These are phyloP conservation scores for Cybosia mesomella DNA, from an alignment of 2,888 invertebrate genomes.

Conservation along the genomic window DNA sequence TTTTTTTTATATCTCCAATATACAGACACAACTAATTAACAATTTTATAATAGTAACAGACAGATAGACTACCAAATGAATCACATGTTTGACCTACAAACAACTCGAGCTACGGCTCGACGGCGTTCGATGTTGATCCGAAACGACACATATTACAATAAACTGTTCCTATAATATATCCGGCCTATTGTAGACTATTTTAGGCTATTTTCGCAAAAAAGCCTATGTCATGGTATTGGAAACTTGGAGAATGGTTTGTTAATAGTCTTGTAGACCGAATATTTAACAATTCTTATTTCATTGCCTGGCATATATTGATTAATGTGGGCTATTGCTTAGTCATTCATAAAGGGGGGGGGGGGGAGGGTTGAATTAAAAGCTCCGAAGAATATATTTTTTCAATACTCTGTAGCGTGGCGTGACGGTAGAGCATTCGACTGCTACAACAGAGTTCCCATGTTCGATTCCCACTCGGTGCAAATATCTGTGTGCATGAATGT, in stretches of 20 bases:
- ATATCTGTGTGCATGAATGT: too few relatives aligned
- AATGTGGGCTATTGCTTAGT: not conserved
- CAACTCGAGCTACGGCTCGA: not conserved
- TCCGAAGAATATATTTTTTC: too few relatives aligned
- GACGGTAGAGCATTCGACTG: too few relatives aligned
- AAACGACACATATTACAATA: slow-evolving; percentile 22
- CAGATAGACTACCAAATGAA: not conserved
- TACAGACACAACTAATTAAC: too few relatives aligned
- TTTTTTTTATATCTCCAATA: too few relatives aligned
- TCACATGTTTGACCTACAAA: not conserved
- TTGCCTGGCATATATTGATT: not conserved
- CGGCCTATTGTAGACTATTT: slow-evolving; percentile 23
- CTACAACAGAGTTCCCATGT: too few relatives aligned
- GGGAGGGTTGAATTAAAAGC: not conserved
- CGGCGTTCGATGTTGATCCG: slow-evolving; percentile 8
- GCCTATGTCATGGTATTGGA: slow-evolving; percentile 41
- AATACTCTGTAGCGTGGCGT: too few relatives aligned
- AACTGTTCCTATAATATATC: slow-evolving; percentile 31
- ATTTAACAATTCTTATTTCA: not conserved
- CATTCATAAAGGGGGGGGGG: not conserved
- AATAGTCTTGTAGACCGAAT: not conserved
- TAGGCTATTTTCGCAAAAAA: slow-evolving; percentile 5
- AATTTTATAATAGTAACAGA: too few relatives aligned
- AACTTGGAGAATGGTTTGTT: slow-evolving; percentile 18
- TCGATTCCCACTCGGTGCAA: too few relatives aligned